Conservation (phyloP, 2,797 vertebrate species). For the Todus mexicanus region DNA sequence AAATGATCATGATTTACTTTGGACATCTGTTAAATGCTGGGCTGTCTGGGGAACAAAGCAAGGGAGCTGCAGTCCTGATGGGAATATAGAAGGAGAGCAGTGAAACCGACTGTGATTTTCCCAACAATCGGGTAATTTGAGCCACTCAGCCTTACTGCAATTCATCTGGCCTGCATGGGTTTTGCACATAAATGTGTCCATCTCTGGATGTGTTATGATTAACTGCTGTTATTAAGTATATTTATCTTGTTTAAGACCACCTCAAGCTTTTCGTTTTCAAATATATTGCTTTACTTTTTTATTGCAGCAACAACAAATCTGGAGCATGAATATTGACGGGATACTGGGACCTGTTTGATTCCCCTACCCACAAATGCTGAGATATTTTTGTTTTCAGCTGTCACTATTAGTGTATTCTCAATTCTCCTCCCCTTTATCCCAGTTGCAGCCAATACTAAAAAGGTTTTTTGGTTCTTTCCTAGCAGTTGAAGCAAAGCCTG, state of each 20-base stretch:
- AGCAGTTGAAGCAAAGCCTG: conserved; percentile 20
- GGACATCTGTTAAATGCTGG: conserved; percentile 36
- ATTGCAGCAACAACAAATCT: neutral
- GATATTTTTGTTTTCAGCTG: conserved; percentile 43
- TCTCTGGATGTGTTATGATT: neutral
- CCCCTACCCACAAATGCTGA: neutral
- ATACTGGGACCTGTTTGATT: conserved; percentile 8
- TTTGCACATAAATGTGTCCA: neutral
- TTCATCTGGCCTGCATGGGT: neutral
- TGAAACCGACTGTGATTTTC: neutral
- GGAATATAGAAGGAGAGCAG: conserved; percentile 5
- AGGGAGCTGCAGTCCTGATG: conserved; percentile 9
- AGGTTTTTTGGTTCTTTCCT: neutral
- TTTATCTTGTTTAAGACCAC: neutral
- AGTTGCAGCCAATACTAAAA: neutral
- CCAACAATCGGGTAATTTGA: neutral
- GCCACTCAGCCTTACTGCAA: neutral
- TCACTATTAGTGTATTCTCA: conserved; percentile 22
- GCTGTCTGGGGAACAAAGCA: conserved; percentile 5
- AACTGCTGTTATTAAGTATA: neutral
- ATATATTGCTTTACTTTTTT: neutral
- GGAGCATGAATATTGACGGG: neutral
- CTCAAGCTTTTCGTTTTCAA: neutral
- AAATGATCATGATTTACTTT: conserved; percentile 38
- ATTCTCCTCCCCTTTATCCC: conserved; percentile 6